Base-by-base conservation (phyloP, 2,113 vertebrate genomes). In the Herpetotheres cachinnans region DNA sequence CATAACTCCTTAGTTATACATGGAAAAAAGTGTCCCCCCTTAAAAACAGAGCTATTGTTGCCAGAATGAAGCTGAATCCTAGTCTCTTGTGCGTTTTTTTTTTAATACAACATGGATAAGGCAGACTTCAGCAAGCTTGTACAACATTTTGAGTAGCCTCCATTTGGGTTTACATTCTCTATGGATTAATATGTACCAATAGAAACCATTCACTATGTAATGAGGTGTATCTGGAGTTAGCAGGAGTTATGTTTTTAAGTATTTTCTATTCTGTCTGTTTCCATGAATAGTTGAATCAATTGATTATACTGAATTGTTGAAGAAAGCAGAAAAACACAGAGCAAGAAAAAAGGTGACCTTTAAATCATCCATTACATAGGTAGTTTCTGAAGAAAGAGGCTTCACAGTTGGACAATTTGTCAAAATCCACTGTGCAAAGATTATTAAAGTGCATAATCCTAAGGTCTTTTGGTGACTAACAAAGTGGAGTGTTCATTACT, bases 131-230 rank as follows among this genome's bases (percentile, higher is more conserved):
- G 77, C 9, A 71, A 83, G 30, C 21, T 62, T 46, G 9, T 62
- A 11, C 27, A 91, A 36, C 8, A 24, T 40, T 69, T 56, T 34
- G 42, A 66, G 14, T 29, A 44, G 47, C 15, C 7, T 67, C 16
- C 30, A 34, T 40, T 54, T 63, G 71, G 12, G 58, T 87, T 87
- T 84, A 42, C 26, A 25, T 58, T 44, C 47, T 47, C 20, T 59
- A 16, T 32, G 77, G 34, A 77, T 52, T 72, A 77, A 44, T 10
- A 67, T 8, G 4, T 54, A 78, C 24, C 0, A 0, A 67, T 0
- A 54, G 30, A 81, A 76, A 69, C 18, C 38, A n/a, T 6, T 32
- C 34, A 54, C 34, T 54, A 38, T 10, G 56, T 34, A 67, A 77
- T 66, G 27, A 90, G 26, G 52, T 15, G 15, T 49, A 63, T 38